Evolutionary conservation across 2,113 vertebrate genomes (phyloP).

Genomic region (Nothocercus nigrocapillus): DNA sequence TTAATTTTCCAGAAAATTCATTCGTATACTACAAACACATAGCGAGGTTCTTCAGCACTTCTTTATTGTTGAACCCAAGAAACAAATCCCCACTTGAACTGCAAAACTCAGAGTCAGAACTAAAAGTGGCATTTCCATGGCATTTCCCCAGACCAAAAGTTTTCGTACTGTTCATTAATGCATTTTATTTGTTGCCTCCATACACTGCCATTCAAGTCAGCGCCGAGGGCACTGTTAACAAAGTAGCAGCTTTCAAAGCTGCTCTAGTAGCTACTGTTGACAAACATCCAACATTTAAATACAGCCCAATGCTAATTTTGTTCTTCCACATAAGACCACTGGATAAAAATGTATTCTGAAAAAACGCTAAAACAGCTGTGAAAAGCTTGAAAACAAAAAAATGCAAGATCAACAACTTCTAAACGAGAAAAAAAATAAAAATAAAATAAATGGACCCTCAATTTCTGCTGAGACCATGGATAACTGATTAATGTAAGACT

Average conservation of each 20-base stretch:
- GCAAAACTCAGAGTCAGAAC: not conserved
- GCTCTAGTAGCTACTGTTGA: not conserved
- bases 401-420: not conserved
- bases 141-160: not conserved
- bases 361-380: not conserved
- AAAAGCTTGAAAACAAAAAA: not conserved
- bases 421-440: not conserved
- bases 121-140: not conserved
- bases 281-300: not conserved
- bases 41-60: not conserved
- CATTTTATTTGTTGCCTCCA: not conserved
- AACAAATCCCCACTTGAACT: not conserved
- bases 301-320: not conserved
- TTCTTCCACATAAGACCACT: rapidly evolving
- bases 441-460: not conserved
- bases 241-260: not conserved
- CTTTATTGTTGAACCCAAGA: not conserved
- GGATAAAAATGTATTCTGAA: not conserved
- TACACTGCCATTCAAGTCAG: not conserved
- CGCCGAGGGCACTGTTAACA: not conserved
- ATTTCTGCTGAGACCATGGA: not conserved
- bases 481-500: not conserved
- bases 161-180: not conserved
- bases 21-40: not conserved
- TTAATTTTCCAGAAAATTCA: not conserved